These are phyloP conservation scores for Caretta caretta DNA, from an alignment of 2,113 vertebrate species.

Conservation along the genomic window DNA sequence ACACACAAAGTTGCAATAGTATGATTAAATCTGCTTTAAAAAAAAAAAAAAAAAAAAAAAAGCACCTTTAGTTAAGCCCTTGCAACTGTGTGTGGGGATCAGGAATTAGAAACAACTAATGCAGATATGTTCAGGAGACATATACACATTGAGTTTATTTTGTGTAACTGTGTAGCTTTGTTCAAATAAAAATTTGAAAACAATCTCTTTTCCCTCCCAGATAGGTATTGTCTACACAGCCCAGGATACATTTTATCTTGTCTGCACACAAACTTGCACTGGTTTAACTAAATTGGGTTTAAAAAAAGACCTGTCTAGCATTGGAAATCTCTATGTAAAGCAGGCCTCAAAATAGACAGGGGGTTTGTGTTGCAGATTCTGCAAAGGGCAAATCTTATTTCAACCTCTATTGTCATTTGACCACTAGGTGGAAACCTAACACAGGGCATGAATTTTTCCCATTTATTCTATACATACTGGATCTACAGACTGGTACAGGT, in stretches of 20 bases:
- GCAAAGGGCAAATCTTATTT: background rate
- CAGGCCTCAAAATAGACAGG: background rate
- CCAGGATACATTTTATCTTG: background rate
- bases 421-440: background rate
- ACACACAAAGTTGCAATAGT: too few species aligned
- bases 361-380: background rate
- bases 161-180: too few species aligned
- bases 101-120: too few species aligned
- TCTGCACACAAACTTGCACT: background rate
- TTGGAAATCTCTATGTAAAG: background rate
- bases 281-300: background rate
- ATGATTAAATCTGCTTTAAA: too few species aligned
- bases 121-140: too few species aligned
- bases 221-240: background rate
- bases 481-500: background rate
- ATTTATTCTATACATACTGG: constrained; percentile 7
- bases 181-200: too few species aligned
- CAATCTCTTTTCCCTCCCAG: background rate
- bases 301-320: too few species aligned
- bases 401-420: background rate
- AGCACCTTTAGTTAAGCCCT: too few species aligned
- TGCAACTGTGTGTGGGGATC: too few species aligned
- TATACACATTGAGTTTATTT: too few species aligned
- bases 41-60: too few species aligned
- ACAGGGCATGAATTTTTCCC: background rate